These are phyloP conservation scores for Florisuga fusca DNA, from an alignment of 2,797 vertebrate genomes.

Conservation along the genomic window DNA sequence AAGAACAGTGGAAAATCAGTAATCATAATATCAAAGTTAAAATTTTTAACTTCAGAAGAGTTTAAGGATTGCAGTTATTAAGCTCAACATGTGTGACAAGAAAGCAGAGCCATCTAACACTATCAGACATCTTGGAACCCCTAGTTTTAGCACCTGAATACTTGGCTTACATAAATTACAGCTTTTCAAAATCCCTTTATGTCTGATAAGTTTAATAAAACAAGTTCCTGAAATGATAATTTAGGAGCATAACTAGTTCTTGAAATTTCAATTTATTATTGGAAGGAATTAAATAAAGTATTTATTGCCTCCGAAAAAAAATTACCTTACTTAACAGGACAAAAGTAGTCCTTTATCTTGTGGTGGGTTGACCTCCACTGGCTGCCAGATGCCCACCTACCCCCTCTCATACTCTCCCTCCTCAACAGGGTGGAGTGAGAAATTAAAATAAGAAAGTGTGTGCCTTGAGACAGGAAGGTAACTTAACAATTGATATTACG, in stretches of 20 bases:
- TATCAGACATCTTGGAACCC: neutral
- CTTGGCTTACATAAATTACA: neutral
- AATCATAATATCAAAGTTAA: neutral
- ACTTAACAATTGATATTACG: neutral
- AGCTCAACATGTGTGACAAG: neutral
- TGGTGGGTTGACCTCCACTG: neutral
- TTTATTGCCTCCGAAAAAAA: neutral
- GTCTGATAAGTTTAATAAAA: neutral
- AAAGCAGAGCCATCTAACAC: neutral
- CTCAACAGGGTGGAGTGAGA: neutral
- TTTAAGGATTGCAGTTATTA: neutral
- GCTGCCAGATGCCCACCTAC: neutral
- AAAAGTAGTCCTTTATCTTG: neutral
- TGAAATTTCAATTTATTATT: neutral
- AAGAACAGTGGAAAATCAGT: neutral
- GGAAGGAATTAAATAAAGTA: neutral
- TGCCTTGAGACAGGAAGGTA: neutral
- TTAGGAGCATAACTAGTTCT: neutral
- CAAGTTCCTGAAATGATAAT: neutral
- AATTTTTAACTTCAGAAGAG: neutral
- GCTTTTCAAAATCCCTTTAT: neutral
- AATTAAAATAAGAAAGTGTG: neutral
- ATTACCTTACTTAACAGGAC: neutral
- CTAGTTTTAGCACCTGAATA: neutral
- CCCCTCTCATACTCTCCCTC: neutral